Base-by-base conservation (phyloP, 2,797 vertebrate genomes). In the Phrynocephalus vlangalii region DNA sequence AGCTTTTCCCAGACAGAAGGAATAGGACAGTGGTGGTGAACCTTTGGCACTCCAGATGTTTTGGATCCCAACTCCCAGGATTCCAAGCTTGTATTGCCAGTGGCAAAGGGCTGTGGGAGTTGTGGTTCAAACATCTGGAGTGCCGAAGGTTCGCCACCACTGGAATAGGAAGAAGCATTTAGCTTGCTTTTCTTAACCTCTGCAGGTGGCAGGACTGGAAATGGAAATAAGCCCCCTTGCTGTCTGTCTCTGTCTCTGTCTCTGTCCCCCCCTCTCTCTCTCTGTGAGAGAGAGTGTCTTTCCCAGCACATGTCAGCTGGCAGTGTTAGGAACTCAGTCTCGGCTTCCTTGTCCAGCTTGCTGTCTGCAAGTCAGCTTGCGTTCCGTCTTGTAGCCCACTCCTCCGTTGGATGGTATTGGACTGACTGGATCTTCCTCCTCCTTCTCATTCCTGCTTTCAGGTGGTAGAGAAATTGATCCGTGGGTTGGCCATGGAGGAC, bases 391-490 rank as follows among this genome's bases (percentile, higher is more conserved):
- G 18, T 22, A 78, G 20, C 33, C 10, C 16, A 52, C 2, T n/a
- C 44, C 18, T 1, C 24, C 67, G 33, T 11, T n/a, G 68, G 66
- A 30, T 33, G 33, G 50, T 26, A 30, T 50, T 75, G 33, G 60
- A 60, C 26, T 20, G 18, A 6, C 7, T 5, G 4, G 38, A 11
- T 24, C 16, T 8, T 33, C 33, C 5, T 50, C 68, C 60, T n/a
- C 44, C 50, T n/a, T 79, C 50, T 44, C 60, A 1, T 33, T 30
- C 30, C n/a, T 13, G 20, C n/a, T 79, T 90, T 66, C 94, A 99
- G 98, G 98, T 99, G 92, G 98, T 99, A 89, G 98, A 99, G 91
- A 99, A 99, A 95, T 95, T 99, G 83, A 98, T 99, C 93, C 95
- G 98, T 87, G 98, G 98, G 48, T 82, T 98, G 88, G 98, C 98